Percentiles rank a stretch among this genome's conserved stretches.
phyloP scores from a whole-genome alignment of 1,140 invertebrate genomes.

The Drosophila subpulchrella region DNA sequence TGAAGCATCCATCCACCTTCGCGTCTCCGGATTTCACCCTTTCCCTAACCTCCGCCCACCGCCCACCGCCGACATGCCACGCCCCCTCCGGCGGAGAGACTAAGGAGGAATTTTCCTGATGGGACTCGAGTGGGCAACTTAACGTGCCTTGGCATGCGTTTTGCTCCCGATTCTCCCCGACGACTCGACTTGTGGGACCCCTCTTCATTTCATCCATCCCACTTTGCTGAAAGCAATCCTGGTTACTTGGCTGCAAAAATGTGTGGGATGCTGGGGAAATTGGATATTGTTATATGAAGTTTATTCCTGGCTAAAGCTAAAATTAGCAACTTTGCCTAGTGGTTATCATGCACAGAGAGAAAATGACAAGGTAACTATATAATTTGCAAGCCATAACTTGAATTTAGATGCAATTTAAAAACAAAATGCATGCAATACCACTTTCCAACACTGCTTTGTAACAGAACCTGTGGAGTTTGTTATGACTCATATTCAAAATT shows the following conservation, averaged over 20 bases:
- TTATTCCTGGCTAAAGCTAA: conserved; percentile 16
- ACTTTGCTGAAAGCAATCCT: not conserved
- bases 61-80: not conserved
- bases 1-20: conserved; percentile 7
- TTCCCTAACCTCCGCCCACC: not conserved
- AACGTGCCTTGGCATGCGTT: conserved; percentile 49
- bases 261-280: conserved; percentile 12
- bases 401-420: too few relatives aligned
- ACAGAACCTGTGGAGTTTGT: too few relatives aligned
- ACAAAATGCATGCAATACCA: too few relatives aligned
- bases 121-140: conserved; percentile 38
- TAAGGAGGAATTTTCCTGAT: conserved; percentile 15
- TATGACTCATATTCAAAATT: too few relatives aligned
- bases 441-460: too few relatives aligned
- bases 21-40: conserved; percentile 1
- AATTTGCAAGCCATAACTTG: not conserved
- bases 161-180: conserved; percentile 1
- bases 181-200: not conserved
- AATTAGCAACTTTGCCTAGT: conserved; percentile 4
- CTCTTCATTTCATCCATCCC: not conserved
- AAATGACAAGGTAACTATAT: not conserved
- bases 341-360: not conserved
- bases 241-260: conserved; percentile 1
- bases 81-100: not conserved
- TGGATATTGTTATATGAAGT: conserved; percentile 16